Evolutionary conservation across 2,113 vertebrate species (phyloP), one percentile per base, ranked within the genome.

Genomic region (Tichodroma muraria): DNA sequence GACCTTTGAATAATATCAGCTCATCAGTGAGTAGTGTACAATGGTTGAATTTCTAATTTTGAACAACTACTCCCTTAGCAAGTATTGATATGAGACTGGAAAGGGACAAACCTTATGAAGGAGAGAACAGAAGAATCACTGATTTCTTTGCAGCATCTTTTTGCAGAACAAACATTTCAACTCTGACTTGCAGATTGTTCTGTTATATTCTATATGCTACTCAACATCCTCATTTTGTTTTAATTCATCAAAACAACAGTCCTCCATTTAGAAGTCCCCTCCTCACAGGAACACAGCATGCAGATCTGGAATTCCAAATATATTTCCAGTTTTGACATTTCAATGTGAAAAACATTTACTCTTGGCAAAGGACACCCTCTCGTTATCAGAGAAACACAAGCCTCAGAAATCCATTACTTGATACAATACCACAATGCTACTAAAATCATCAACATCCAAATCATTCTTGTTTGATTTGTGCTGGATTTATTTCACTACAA

Each of bases 301-400:
- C 33, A 44, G 20, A 47, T 20, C 14, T 53, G n/a, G n/a, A 70
- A 59, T 82, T 38, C 33, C 47, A 77, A 85, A 77, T 33, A 50
- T 4, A 88, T 54, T 91, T 93, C 89, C 86, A 56, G 59, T 79
- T 94, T 33, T 91, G 89, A 88, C 93, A 76, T 76, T 85, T 95
- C 80, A 89, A 94, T 44, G 53, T 15, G 69, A 64, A 66, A 84
- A 80, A 47, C 61, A 27, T 44, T 81, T 53, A 31, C 75, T 40
- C 56, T 75, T 77, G 63, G 91, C 84, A 94, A 65, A 92, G 89
- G 77, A 96, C 79, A 90, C 80, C 83, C 88, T 81, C 77, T 75
- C 3, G 53, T 93, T 95, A 84, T 94, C 80, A 95, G 69, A 56
- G 82, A 76, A 94, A 86, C 63, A 72, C 35, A 63, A 70, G 44